Base-by-base conservation (phyloP, 2,113 vertebrate genomes). In the Rutilus rutilus region DNA sequence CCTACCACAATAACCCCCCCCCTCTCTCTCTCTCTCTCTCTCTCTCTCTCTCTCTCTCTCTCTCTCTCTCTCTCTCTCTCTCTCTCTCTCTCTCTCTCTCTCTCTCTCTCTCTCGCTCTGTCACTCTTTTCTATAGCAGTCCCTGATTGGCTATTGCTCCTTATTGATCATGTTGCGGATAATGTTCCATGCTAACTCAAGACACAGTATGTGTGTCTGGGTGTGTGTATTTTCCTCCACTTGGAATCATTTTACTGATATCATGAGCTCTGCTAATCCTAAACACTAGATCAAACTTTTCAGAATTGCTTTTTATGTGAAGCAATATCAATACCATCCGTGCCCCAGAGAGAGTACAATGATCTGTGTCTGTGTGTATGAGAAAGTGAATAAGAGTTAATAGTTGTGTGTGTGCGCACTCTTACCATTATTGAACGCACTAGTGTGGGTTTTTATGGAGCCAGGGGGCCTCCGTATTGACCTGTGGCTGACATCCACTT, bases 401-500 rank as follows among this genome's bases (percentile, higher is more conserved):
- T 33, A 64, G 47, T 47, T 82, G 52, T 69, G 57, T 50, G 45
- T 45, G 82, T 12, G 47, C 50, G 23, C 76, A 21, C 75, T 75
- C 64, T 89, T 87, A 85, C 89, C 89, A 89, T 91, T 94, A 94
- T 92, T 91, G 90, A 94, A 94, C 85, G 81, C 87, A 85, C 89
- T 74, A 60, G 84, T 89, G 92, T 93, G 81, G 93, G 92, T 95
- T 95, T 90, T 95, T 94, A 94, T 95, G 89, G 89, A 92, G 90
- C 90, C 83, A 30, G 82, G 90, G 87, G 89, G 88, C 87, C 83
- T 74, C 64, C 83, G 88, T 94, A 93, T 94, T 93, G 93, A 95
- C 94, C 91, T 89, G 82, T 91, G 92, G 92, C 91, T 95, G 91
- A 92, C 92, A 93, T 95, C 92, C 88, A 91, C 94, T 95, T 95